These are phyloP conservation scores for Rhabditoides inermis DNA, from an alignment of 2,888 invertebrate species.

Conservation along the genomic window DNA sequence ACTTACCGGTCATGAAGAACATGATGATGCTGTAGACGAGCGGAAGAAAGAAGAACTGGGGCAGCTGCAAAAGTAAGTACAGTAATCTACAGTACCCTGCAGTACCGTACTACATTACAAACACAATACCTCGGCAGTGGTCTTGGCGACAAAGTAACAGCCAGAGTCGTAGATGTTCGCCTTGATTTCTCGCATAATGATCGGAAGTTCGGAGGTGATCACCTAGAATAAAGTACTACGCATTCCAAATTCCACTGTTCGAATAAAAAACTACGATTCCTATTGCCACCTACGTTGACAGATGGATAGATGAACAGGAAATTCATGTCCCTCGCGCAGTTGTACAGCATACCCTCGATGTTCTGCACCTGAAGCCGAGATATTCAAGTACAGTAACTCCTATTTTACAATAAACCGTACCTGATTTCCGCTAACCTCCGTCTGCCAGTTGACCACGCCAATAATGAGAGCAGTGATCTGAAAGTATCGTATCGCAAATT, in stretches of 20 bases:
- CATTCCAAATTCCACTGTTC: too few relatives aligned
- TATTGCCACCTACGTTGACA: conserved; percentile 68
- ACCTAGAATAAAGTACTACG: conserved; percentile 60
- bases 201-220: conserved; percentile 78
- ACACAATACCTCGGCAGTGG: conserved; percentile 64
- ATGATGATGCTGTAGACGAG: conserved; percentile 71
- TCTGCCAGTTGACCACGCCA: conserved; percentile 30
- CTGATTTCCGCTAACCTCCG: conserved; percentile 16
- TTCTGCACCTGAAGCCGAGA: conserved; percentile 33
- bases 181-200: conserved; percentile 78
- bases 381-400: too few relatives aligned
- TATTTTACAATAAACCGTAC: neutral
- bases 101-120: neutral
- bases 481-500: too few relatives aligned
- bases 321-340: conserved; percentile 65
- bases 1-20: conserved; percentile 75
- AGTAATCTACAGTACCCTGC: too few relatives aligned
- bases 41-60: conserved; percentile 75
- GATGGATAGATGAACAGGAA: conserved; percentile 88
- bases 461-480: conserved; percentile 33
- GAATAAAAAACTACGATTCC: neutral
- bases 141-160: conserved; percentile 63
- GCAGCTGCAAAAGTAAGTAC: too few relatives aligned
- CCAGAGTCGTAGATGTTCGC: conserved; percentile 87
- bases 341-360: conserved; percentile 42